Evolutionary conservation across 2,888 invertebrate genomes (phyloP).

Genomic region (Idaea aversata): DNA sequence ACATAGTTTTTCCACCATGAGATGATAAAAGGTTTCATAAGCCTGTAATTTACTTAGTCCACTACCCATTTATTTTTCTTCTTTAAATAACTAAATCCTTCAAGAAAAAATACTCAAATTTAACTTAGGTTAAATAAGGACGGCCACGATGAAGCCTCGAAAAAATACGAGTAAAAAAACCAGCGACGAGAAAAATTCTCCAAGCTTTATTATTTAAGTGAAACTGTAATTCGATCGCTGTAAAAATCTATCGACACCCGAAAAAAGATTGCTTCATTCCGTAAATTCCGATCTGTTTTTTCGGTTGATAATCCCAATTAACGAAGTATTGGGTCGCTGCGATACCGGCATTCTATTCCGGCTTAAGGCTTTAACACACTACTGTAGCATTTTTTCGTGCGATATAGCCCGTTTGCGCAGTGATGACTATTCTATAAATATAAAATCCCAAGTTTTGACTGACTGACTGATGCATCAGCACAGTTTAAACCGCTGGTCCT

Average conservation of each 20-base stretch:
- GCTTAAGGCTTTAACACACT: not conserved
- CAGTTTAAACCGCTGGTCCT: too few species aligned
- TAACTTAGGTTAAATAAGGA: not conserved
- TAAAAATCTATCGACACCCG: not conserved
- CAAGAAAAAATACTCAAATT: not conserved
- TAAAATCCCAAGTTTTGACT: too few species aligned
- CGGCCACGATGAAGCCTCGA: not conserved
- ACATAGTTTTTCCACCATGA: not conserved
- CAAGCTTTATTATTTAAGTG: not conserved
- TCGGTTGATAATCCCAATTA: slow-evolving; percentile 5
- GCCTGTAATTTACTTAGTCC: not conserved
- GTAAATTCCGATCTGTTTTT: slow-evolving; percentile 3
- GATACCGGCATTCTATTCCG: not conserved
- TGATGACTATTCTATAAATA: not conserved
- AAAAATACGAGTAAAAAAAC: not conserved
- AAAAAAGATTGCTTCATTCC: slow-evolving; percentile 1
- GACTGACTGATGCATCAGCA: too few species aligned
- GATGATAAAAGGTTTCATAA: too few species aligned
- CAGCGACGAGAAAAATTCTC: not conserved
- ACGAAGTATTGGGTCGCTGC: not conserved
- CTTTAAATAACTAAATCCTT: not conserved
- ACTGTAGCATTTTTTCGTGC: not conserved
- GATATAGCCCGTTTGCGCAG: not conserved
- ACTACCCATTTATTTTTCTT: not conserved
- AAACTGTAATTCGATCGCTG: not conserved